A percentile compares a stretch with the other conserved stretches of the same genome.
Evolutionary conservation across 2,113 vertebrate species (phyloP).

Genomic region (Corvus moneduloides): DNA sequence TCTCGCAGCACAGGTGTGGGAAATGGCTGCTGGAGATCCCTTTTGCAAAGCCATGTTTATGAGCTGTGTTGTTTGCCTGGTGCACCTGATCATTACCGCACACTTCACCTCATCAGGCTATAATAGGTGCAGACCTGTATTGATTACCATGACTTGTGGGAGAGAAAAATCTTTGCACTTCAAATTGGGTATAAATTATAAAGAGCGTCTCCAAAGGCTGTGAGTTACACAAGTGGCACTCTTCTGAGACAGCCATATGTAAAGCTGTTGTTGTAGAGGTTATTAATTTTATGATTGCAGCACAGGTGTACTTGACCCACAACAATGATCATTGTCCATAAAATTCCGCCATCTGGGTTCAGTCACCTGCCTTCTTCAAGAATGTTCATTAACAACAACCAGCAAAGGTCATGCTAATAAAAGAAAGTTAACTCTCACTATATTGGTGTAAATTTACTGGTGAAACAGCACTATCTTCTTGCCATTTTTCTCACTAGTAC

Average conservation of each 20-base stretch:
- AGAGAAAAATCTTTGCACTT: slow-evolving; percentile 56
- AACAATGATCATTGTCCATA: slow-evolving; percentile 66
- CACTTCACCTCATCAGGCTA: slow-evolving; percentile 69
- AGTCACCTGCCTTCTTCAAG: slow-evolving; percentile 47
- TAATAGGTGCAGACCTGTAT: slow-evolving; percentile 71
- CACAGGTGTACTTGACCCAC: slow-evolving; percentile 81
- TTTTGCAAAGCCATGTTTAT: not conserved
- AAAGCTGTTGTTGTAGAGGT: slow-evolving; percentile 70
- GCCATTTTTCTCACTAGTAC: not conserved
- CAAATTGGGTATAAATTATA: slow-evolving; percentile 82
- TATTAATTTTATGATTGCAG: slow-evolving; percentile 83
- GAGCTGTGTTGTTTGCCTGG: not conserved
- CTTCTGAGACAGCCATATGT: slow-evolving; percentile 69
- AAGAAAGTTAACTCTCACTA: slow-evolving; percentile 74
- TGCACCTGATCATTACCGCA: slow-evolving; percentile 34
- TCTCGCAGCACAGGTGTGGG: not conserved
- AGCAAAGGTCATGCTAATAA: slow-evolving; percentile 83
- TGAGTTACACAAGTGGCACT: slow-evolving; percentile 67
- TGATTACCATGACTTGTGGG: slow-evolving; percentile 70
- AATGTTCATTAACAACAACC: slow-evolving; percentile 76
- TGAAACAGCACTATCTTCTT: not conserved
- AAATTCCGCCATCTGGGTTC: slow-evolving; percentile 44
- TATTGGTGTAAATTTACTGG: slow-evolving; percentile 72
- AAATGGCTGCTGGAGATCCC: not conserved
- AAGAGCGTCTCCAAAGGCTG: slow-evolving; percentile 74